Conservation (phyloP, 1,140 invertebrate genomes). For the Brachionus rotundiformis region DNA sequence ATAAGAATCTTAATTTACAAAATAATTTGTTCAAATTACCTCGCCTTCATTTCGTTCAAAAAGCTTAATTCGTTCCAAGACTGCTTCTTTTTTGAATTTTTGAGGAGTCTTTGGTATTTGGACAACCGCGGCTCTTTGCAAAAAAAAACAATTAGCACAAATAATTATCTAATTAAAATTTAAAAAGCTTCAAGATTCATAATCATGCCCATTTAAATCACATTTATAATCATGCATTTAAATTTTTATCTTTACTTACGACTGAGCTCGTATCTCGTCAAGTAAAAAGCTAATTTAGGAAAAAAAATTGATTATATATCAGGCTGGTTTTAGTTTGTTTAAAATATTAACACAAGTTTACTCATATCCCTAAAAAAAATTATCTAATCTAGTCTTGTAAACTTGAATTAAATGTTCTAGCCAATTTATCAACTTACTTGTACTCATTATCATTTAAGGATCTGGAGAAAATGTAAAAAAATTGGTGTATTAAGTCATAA, state of each 20-base stretch:
- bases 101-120: conserved; percentile 62
- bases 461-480: neutral
- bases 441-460: neutral
- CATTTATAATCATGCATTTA: conserved; percentile 13
- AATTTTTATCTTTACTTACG: neutral
- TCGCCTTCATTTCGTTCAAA: conserved; percentile 56
- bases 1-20: no score
- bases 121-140: conserved; percentile 61
- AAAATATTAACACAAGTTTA: neutral
- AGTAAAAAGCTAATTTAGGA: neutral
- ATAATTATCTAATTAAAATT: neutral
- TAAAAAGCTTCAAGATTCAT: neutral
- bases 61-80: conserved; percentile 55
- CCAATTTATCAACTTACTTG: neutral
- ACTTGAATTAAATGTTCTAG: neutral
- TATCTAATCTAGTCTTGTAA: neutral
- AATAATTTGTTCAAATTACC: conserved; percentile 55
- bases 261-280: neutral
- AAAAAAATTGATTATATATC: neutral
- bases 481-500: neutral
- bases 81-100: conserved; percentile 57
- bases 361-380: neutral
- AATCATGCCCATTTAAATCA: neutral
- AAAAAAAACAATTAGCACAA: conserved; percentile 11
- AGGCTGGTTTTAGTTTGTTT: neutral